Percentiles rank a stretch among this genome's conserved stretches.
These are phyloP conservation scores for Lacerta bilineata DNA, from an alignment of 2,797 vertebrate genomes.

Conservation along the genomic window DNA sequence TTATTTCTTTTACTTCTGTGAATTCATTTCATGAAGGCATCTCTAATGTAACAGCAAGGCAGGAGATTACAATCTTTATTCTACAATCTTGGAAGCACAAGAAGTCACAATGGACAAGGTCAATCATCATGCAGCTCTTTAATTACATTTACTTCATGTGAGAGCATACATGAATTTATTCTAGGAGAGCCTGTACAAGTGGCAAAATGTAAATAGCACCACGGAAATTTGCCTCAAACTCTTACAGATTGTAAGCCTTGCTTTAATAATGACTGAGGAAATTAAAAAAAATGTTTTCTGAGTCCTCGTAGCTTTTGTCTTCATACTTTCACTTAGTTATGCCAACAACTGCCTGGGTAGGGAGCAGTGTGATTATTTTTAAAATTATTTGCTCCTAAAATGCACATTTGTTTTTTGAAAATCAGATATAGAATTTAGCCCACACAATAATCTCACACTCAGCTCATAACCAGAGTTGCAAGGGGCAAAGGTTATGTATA, in stretches of 20 bases:
- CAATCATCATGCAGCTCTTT: neutral
- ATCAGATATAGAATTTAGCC: neutral
- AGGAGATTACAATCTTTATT: neutral
- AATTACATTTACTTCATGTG: neutral
- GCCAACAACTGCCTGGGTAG: neutral
- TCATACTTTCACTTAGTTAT: neutral
- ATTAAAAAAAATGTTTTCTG: neutral
- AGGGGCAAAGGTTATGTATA: neutral
- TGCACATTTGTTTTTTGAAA: neutral
- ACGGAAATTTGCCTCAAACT: neutral
- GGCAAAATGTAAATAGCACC: neutral
- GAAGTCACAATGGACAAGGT: neutral
- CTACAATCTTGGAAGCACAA: neutral
- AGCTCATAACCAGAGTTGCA: neutral
- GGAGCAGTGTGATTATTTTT: neutral
- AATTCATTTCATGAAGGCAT: neutral
- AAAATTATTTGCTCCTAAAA: neutral
- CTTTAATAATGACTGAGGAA: neutral
- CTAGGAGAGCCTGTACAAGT: neutral
- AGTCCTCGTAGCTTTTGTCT: neutral
- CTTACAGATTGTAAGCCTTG: neutral
- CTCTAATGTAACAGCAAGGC: neutral
- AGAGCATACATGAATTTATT: too few relatives aligned
- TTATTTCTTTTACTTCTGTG: neutral
- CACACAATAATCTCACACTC: neutral